Evolutionary conservation across 23 tunicate species (phyloP), one percentile per base, ranked within the genome.

Genomic region (Corella eumyota): DNA sequence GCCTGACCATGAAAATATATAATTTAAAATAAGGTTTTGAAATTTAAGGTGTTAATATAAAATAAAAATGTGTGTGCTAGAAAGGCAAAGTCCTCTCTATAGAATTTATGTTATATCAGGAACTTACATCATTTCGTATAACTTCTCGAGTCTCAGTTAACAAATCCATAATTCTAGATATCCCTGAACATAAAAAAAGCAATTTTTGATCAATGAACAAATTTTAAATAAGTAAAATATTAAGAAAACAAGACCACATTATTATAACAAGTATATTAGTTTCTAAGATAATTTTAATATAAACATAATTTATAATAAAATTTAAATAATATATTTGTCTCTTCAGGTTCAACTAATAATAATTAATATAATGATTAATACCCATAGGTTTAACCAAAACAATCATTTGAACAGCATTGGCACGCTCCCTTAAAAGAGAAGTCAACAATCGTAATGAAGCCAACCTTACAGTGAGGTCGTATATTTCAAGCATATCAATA

Each of bases 351-450:
- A n/a, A n/a, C n/a, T n/a, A n/a, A n/a, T n/a, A n/a, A n/a, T n/a
- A n/a, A n/a, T n/a, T n/a, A n/a, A n/a, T n/a, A n/a, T n/a, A n/a
- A n/a, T n/a, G n/a, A n/a, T n/a, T n/a, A n/a, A n/a, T 47, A 56
- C 95, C 95, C 95, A 86, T 77, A 25, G 95, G 95, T 72, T 69
- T 71, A 9, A 54, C 71, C 1, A 86, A 69, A 27, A 86, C 67
- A 25, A 75, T 70, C 23, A 82, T 82, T 66, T 92, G 99, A 20
- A 92, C 63, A 62, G 69, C 83, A 9, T 21, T 34, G 45, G 93
- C 66, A 60, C 62, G 58, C 25, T 72, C 78, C 28, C 88, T 52
- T 17, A 86, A 61, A 27, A 92, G 47, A 15, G 93, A 75, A 11
- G 88, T 72, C 36, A 92, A 56, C 29, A 92, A 55, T 25, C 93